These are phyloP conservation scores for Helicoverpa assulta DNA, from an alignment of 2,888 invertebrate species.

Conservation along the genomic window DNA sequence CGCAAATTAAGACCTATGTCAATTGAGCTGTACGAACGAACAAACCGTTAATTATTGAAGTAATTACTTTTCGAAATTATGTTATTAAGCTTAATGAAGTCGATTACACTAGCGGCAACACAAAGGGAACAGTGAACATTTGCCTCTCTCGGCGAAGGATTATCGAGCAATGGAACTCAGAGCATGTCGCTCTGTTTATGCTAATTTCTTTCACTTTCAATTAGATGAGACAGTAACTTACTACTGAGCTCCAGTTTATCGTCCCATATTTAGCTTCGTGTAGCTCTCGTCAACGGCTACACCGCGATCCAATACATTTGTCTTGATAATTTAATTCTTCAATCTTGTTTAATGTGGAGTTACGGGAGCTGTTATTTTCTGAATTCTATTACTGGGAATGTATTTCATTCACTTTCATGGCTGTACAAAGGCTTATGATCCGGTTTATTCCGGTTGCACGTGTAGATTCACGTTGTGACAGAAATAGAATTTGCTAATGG, in stretches of 20 bases:
- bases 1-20: slow-evolving; percentile 69
- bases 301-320: slow-evolving; percentile 39
- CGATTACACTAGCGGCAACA: slow-evolving; percentile 39
- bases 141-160: slow-evolving; percentile 33
- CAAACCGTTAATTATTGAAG: slow-evolving; percentile 62
- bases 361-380: slow-evolving; percentile 39
- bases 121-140: slow-evolving; percentile 49
- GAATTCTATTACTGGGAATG: slow-evolving; percentile 27
- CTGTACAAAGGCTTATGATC: not conserved
- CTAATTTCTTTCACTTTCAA: slow-evolving; percentile 59
- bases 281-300: slow-evolving; percentile 38
- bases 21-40: slow-evolving; percentile 58
- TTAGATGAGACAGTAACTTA: slow-evolving; percentile 52
- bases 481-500: slow-evolving; percentile 12
- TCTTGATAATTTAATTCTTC: slow-evolving; percentile 44
- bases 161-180: slow-evolving; percentile 44
- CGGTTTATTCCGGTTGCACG: not conserved
- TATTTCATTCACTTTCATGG: slow-evolving; percentile 21
- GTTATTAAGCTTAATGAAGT: slow-evolving; percentile 78
- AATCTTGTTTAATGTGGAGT: slow-evolving; percentile 40
- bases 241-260: slow-evolving; percentile 28
- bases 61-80: slow-evolving; percentile 82
- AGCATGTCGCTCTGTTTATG: slow-evolving; percentile 48
- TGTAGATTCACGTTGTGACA: slow-evolving; percentile 1
- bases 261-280: slow-evolving; percentile 38